Evolutionary conservation across 2,113 vertebrate species (phyloP), one percentile per base, ranked within the genome.

Genomic region (Agapornis roseicollis): DNA sequence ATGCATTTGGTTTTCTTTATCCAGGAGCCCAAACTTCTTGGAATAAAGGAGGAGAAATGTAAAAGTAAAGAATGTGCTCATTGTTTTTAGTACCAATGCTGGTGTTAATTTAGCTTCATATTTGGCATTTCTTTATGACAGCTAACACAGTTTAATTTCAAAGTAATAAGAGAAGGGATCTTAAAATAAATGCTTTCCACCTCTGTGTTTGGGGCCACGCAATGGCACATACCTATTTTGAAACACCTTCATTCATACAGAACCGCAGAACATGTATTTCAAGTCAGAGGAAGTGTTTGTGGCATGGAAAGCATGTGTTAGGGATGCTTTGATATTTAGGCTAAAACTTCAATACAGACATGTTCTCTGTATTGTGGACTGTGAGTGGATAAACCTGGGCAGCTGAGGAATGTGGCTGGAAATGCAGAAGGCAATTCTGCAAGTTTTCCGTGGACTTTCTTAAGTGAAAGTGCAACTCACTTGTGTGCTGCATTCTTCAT

Each of bases 401-500:
- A 71, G 23, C 37, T 76, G 20, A 60, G 49, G 28, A 73, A 66
- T 12, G 24, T n/a, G 58, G 2, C 63, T 89, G 74, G 63, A 72
- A 76, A 41, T 53, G 25, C 37, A 83, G 25, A 19, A 80, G 28
- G 8, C 4, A 7, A 24, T 53, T 37, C 17, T 17, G 15, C 31
- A 87, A 46, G n/a, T 11, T 80, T 52, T 25, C 42, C 29, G 31
- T 44, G 28, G 24, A 20, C 29, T 55, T 55, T 52, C 9, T 46
- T 46, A 49, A 63, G 53, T 50, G 65, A 46, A 74, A 80, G 69
- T 79, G 3, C 27, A 70, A 41, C 37, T 71, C 53, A 49, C 17
- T 42, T 0, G 0, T 46, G 39, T 49, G 7, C 27, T 64, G 4
- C 4, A 0, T 50, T 85, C 39, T 71, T 79, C 17, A 29, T 55